phyloP scores from a whole-genome alignment of 2,797 vertebrate species.

The Pseudomugil tenellus region DNA sequence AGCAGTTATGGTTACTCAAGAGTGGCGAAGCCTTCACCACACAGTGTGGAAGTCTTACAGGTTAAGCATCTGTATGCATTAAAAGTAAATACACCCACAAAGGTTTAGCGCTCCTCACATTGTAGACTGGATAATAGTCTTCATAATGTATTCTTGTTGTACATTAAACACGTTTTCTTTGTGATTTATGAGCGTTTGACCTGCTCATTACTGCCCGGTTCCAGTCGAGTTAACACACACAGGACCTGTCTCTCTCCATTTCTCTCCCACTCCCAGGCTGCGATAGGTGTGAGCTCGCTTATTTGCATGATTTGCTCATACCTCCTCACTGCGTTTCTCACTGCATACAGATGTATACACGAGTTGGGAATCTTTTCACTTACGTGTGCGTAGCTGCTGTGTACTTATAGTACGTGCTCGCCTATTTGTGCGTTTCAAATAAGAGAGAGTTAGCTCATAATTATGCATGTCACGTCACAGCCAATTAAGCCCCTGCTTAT shows the following conservation, averaged over 20 bases:
- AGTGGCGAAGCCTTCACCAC: conserved; percentile 5
- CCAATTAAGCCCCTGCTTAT: conserved; percentile 79
- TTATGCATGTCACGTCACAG: conserved; percentile 71
- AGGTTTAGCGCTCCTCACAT: neutral
- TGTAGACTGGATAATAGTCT: conserved; percentile 25
- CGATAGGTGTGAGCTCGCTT: conserved; percentile 43
- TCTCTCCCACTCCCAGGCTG: conserved; percentile 17
- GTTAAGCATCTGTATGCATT: conserved; percentile 15
- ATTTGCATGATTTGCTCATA: conserved; percentile 54
- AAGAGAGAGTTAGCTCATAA: conserved; percentile 43
- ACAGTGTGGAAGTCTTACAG: conserved; percentile 3
- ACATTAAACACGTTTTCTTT: conserved; percentile 32
- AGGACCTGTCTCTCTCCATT: neutral
- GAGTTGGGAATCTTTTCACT: conserved; percentile 16
- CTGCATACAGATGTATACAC: conserved; percentile 58
- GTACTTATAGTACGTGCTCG: neutral
- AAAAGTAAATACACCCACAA: neutral
- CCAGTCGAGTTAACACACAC: conserved; percentile 21
- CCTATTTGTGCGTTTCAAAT: neutral
- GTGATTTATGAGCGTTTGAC: conserved; percentile 61
- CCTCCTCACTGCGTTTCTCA: conserved; percentile 50
- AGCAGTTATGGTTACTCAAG: conserved; percentile 17
- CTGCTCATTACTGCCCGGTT: conserved; percentile 46
- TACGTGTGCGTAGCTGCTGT: neutral
- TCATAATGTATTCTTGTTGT: conserved; percentile 26